Evolutionary conservation across 2,888 invertebrate species (phyloP).

Genomic region (Acrobasis consociella): DNA sequence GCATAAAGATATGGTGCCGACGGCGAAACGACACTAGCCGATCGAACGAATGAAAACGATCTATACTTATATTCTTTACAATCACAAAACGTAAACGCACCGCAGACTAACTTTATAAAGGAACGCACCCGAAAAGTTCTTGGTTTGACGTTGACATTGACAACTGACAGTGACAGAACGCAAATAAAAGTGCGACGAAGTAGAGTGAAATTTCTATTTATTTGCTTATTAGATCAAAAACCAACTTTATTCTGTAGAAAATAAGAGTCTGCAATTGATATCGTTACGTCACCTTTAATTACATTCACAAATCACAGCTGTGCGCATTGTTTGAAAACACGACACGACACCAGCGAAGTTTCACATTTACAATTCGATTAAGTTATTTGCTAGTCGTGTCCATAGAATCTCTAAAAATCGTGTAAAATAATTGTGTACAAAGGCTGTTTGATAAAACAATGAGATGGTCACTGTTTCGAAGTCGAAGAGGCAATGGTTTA

Average conservation of each 20-base stretch:
- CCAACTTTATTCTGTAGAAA: not conserved
- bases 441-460: slow-evolving; percentile 45
- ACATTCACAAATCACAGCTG: not conserved
- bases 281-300: not conserved
- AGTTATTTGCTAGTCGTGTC: not conserved
- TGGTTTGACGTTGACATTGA: not conserved
- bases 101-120: no score
- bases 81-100: not conserved
- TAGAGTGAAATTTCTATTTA: not conserved
- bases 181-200: not conserved
- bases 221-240: not conserved
- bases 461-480: slow-evolving; percentile 58
- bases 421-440: not conserved
- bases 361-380: not conserved
- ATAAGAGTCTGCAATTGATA: not conserved
- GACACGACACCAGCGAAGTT: not conserved
- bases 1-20: no score
- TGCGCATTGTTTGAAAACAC: slow-evolving; percentile 1
- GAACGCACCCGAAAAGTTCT: not conserved
- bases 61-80: no score
- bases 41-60: no score
- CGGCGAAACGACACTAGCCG: no score
- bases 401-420: not conserved
- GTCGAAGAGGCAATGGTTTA: slow-evolving; percentile 45
- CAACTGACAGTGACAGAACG: not conserved